phyloP scores from a whole-genome alignment of 2,113 vertebrate species.

The Chloroceryle aenea region DNA sequence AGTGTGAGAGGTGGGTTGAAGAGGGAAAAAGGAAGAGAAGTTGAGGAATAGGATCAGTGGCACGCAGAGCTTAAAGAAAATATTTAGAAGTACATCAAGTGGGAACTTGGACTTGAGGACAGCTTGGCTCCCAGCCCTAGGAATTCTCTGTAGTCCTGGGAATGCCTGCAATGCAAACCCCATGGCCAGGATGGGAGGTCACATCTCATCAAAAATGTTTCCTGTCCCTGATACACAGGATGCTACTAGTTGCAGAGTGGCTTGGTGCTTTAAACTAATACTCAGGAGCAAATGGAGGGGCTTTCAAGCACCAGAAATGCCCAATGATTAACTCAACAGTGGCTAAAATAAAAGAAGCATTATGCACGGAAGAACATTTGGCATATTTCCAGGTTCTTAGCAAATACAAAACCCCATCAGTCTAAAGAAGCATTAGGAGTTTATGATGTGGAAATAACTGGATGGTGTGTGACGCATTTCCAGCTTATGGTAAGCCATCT shows the following conservation, averaged over 20 bases:
- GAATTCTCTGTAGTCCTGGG: background rate
- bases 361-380: constrained; percentile 47
- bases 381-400: constrained; percentile 56
- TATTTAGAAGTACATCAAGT: background rate
- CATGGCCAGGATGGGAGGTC: background rate
- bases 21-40: background rate
- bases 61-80: background rate
- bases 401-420: constrained; percentile 68
- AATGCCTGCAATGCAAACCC: background rate
- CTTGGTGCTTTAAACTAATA: background rate
- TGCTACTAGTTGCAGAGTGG: background rate
- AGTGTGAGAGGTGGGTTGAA: background rate
- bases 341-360: constrained; percentile 6
- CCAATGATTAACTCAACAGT: background rate
- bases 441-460: constrained; percentile 82
- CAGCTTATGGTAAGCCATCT: constrained; percentile 57
- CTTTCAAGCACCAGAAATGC: constrained; percentile 26
- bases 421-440: constrained; percentile 77
- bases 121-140: background rate
- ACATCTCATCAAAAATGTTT: background rate
- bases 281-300: constrained; percentile 20
- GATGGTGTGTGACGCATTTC: constrained; percentile 67
- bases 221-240: background rate
- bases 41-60: background rate
- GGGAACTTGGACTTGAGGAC: background rate